Evolutionary conservation across 2,888 invertebrate genomes (phyloP).

Genomic region (Athalia cordata): DNA sequence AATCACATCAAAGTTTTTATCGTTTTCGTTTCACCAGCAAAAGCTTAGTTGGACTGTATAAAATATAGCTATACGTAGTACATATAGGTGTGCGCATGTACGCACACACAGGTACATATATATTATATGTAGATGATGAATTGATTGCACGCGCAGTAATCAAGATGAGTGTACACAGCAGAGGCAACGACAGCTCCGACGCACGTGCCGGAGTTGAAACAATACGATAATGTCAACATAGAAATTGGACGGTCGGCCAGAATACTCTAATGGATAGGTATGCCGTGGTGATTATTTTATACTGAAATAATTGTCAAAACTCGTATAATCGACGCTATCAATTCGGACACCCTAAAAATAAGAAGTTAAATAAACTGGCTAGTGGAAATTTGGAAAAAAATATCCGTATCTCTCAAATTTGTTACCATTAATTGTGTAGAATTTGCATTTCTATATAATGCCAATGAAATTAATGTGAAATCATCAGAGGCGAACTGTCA

Average conservation of each 20-base stretch:
- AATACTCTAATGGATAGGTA: slow-evolving; percentile 15
- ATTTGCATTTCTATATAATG: neutral
- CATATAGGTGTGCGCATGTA: neutral
- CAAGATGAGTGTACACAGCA: slow-evolving; percentile 19
- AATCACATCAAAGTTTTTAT: no score
- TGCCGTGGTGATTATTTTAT: slow-evolving; percentile 22
- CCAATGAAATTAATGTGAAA: no score
- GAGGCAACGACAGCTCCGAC: slow-evolving; percentile 3
- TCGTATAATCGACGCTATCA: slow-evolving; percentile 21
- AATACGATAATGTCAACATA: slow-evolving; percentile 14
- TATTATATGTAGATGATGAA: slow-evolving; percentile 20
- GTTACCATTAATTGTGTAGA: neutral
- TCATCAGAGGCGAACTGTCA: neutral
- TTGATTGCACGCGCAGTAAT: slow-evolving; percentile 8
- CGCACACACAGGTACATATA: neutral
- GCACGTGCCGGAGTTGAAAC: slow-evolving; percentile 30
- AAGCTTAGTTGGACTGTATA: no score
- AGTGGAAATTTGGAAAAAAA: neutral
- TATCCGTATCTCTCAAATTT: no score
- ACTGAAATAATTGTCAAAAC: slow-evolving; percentile 7
- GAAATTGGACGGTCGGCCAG: slow-evolving; percentile 9
- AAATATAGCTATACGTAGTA: no score
- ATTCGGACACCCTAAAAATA: slow-evolving; percentile 3
- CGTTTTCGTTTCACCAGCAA: no score
- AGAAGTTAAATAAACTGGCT: neutral